Evolutionary conservation across 2,797 vertebrate genomes (phyloP), one percentile per base, ranked within the genome.

Genomic region (Spheniscus humboldti): DNA sequence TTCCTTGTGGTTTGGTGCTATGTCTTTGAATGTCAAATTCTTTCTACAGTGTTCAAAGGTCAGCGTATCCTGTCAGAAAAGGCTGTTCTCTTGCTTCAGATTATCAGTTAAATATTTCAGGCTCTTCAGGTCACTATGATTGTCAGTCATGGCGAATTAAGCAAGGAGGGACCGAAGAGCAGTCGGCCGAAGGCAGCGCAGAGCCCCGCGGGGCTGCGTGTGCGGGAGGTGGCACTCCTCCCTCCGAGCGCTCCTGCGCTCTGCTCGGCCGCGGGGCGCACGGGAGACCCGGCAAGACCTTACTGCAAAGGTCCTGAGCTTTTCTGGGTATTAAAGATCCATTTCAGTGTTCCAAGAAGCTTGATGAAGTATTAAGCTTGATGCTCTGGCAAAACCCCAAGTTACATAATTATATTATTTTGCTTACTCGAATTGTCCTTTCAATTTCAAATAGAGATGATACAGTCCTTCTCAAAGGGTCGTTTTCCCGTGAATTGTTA

Each of bases 391-490:
- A 90, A 78, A 90, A 86, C 66, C 69, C 73, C 88, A 92, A 81
- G 88, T 97, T 94, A 92, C 75, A 37, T 94, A 93, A 96, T 95
- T 88, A 62, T 45, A 93, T 96, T 95, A 96, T 92, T 94, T 69
- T 35, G n/a, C 77, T 91, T 59, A 66, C 50, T 94, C 30, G 48
- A 90, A 86, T 79, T 91, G 80, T 94, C 88, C 92, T 57, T 94
- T 90, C 84, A 69, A 10, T 94, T 94, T 92, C 80, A 59, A 43
- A 52, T 18, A n/a, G 63, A 79, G 74, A 85, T 30, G 75, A 81
- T 71, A 64, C 75, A 64, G 91, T 35, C 53, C 84, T 86, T 50
- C 82, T 95, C 53, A 41, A 63, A 86, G 72, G 8, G 6, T 56
- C 10, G 55, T 73, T 93, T 83, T 35, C 0, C 59, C 48, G 28